These are phyloP conservation scores for Eupleurogrammus muticus DNA, from an alignment of 2,797 vertebrate species.

Conservation along the genomic window DNA sequence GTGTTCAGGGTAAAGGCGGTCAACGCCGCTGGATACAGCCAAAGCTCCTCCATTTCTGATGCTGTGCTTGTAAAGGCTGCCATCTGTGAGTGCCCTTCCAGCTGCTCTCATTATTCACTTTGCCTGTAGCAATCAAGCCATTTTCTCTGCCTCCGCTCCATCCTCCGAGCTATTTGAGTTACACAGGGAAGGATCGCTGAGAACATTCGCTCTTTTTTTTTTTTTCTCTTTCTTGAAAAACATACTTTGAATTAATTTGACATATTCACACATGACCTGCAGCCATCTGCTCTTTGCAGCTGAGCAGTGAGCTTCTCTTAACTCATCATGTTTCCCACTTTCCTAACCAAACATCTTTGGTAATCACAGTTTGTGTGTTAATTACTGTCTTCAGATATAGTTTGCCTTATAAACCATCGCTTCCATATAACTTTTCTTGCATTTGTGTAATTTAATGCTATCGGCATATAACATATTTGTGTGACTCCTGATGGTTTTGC, in stretches of 20 bases:
- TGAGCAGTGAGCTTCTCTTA: background rate
- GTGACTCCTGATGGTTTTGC: slow-evolving; percentile 28
- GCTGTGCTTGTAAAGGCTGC: slow-evolving; percentile 90
- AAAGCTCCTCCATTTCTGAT: slow-evolving; percentile 89
- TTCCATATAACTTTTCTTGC: background rate
- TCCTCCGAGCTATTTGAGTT: slow-evolving; percentile 28
- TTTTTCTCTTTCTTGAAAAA: background rate
- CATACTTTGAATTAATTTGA: slow-evolving; percentile 12
- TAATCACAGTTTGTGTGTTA: background rate
- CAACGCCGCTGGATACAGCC: slow-evolving; percentile 96
- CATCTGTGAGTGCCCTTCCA: slow-evolving; percentile 87
- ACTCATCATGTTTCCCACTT: slow-evolving; percentile 3
- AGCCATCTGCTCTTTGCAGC: background rate
- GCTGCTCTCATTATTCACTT: slow-evolving; percentile 15
- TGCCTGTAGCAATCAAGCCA: slow-evolving; percentile 21
- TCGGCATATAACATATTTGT: slow-evolving; percentile 2
- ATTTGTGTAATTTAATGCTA: background rate
- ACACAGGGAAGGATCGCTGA: slow-evolving; percentile 4
- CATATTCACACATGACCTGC: slow-evolving; percentile 2
- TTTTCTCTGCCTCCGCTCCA: slow-evolving; percentile 7
- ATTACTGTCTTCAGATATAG: background rate
- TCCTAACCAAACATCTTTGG: background rate
- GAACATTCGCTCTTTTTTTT: background rate
- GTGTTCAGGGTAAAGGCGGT: slow-evolving; percentile 94
- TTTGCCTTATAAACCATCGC: background rate